A percentile compares a stretch with the other conserved stretches of the same genome.
Conservation (phyloP, 2,797 vertebrate species). For the Hipposideros larvatus region DNA sequence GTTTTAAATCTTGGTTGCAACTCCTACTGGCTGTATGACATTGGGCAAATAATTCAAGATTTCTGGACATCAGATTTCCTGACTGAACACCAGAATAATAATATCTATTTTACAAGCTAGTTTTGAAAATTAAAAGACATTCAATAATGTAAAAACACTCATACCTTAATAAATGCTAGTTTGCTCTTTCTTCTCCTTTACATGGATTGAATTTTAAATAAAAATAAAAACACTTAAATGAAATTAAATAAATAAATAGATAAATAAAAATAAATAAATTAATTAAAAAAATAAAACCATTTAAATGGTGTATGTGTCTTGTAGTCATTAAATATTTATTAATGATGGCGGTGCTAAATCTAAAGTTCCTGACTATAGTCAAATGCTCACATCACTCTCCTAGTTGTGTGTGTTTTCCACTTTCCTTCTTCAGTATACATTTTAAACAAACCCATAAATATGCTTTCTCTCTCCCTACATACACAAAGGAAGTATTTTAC, state of each 20-base stretch:
- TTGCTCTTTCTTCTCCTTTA: background rate
- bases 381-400: background rate
- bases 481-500: background rate
- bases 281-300: background rate
- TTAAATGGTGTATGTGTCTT: background rate
- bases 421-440: background rate
- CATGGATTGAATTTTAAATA: background rate
- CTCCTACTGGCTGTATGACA: background rate
- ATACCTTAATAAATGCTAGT: background rate
- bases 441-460: constrained; percentile 15
- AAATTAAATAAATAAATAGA: too few relatives aligned
- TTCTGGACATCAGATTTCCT: background rate
- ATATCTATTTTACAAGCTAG: background rate
- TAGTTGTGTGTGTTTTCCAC: background rate
- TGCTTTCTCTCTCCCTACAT: too few relatives aligned
- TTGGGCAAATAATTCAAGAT: background rate
- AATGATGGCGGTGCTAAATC: background rate
- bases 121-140: constrained; percentile 40
- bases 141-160: background rate
- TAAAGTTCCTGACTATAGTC: background rate
- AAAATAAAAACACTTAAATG: constrained; percentile 24
- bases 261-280: constrained; percentile 1
- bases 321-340: constrained; percentile 36
- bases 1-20: background rate
- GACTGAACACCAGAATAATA: background rate